Conservation (phyloP, 2,797 vertebrate species). For the Poecilia picta region DNA sequence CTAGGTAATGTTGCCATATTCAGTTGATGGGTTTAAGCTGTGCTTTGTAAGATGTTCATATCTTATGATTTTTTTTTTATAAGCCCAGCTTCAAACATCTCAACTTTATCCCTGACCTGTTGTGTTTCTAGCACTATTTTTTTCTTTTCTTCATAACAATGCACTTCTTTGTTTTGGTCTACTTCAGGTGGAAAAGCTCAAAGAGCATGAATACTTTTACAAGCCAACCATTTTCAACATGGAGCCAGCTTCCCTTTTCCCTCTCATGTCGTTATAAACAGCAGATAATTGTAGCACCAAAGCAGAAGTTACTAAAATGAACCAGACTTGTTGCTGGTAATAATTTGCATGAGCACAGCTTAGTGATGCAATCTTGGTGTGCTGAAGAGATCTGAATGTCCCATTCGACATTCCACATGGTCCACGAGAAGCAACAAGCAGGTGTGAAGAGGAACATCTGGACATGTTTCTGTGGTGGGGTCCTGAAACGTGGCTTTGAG, state of each 20-base stretch:
- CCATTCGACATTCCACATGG: constrained; percentile 88
- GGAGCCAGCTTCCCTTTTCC: background rate
- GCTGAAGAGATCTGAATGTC: constrained; percentile 2
- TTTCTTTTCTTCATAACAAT: background rate
- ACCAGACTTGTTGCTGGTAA: background rate
- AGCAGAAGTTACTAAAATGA: background rate
- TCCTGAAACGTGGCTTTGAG: constrained; percentile 25
- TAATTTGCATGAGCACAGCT: background rate
- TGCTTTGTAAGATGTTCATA: background rate
- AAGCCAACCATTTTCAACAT: background rate
- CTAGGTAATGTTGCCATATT: background rate
- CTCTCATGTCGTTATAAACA: background rate
- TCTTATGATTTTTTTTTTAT: background rate
- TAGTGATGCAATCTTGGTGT: background rate
- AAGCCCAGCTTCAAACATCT: background rate
- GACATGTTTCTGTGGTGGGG: constrained; percentile 81
- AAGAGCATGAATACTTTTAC: background rate
- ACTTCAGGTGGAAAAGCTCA: background rate
- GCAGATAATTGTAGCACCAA: background rate
- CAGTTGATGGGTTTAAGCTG: background rate
- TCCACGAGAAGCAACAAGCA: constrained; percentile 87
- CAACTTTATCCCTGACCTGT: background rate
- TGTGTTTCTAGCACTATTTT: background rate
- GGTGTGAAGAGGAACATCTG: constrained; percentile 89
- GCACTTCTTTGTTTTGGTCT: background rate